A percentile compares a stretch with the other conserved stretches of the same genome.
Evolutionary conservation across 2,113 vertebrate species (phyloP).

Genomic region (Zapus hudsonius): DNA sequence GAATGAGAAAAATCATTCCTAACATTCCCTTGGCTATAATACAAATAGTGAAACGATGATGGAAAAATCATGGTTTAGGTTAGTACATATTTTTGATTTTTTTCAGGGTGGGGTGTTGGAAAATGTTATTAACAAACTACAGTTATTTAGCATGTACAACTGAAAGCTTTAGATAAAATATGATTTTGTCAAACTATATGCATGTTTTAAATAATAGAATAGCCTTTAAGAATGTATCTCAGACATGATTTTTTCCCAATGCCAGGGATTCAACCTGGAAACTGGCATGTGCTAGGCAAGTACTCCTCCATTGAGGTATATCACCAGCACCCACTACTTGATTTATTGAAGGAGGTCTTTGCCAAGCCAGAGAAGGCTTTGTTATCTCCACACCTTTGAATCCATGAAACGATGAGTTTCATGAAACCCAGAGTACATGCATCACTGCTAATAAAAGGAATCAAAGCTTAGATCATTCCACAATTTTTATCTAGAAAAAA

Average conservation of each 20-base stretch:
- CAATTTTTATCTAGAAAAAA: constrained; percentile 15
- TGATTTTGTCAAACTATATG: not conserved
- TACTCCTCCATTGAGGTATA: not conserved
- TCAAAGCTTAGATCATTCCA: not conserved
- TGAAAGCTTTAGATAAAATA: constrained; percentile 27
- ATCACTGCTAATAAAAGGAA: not conserved
- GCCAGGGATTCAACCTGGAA: not conserved
- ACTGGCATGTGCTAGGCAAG: not conserved
- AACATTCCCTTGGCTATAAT: not conserved
- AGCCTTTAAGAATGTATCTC: not conserved
- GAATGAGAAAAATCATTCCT: constrained; percentile 14
- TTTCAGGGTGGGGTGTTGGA: not conserved
- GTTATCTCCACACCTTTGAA: not conserved
- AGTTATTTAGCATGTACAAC: not conserved
- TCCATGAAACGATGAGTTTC: not conserved
- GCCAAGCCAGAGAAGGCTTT: not conserved
- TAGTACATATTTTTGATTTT: not conserved
- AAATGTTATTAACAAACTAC: not conserved
- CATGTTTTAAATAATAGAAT: not conserved
- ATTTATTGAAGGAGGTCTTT: not conserved
- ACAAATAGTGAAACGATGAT: not conserved
- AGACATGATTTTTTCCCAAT: not conserved
- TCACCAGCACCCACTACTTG: not conserved
- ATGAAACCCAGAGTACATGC: not conserved
- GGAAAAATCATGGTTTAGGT: constrained; percentile 6